Evolutionary conservation across 2,888 invertebrate species (phyloP), one percentile per base, ranked within the genome.

Genomic region (Dexiosoma caninum): DNA sequence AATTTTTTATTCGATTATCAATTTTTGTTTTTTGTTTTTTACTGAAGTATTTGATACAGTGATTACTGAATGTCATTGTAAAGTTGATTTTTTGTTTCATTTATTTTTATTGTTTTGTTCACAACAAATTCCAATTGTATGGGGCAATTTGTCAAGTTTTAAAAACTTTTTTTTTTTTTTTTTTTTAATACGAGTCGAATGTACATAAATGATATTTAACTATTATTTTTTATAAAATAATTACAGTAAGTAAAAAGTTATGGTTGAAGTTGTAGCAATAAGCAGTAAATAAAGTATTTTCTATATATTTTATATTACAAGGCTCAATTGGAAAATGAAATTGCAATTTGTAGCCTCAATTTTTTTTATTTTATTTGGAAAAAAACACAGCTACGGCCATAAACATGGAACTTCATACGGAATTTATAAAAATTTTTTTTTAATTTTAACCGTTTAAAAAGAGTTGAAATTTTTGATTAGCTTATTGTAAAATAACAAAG

Each of bases 61-160:
- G 46, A 64, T 76, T 72, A 76, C 72, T 69, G 44, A 76, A 57
- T 81, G 71, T 67, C 80, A 81, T 76, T 81, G 76, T 70, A 60
- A 51, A 49, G 12, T 46, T 21, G n/a, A 66, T 30, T 42, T 42
- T 53, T 27, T 8, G 0, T 21, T 42, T 37, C 64, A 12, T 51
- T 51, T 42, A 64, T 62, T 35, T 44, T 23, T 37, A 21, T 23
- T 51, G 27, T 69, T 57, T 46, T 5, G 49, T 44, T 16, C 49
- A 44, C 60, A 64, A 44, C 64, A 71, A 55, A 55, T 59, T 57
- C 57, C 51, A 62, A 75, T 75, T 75, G 59, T 40, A 16, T 19
- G n/a, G 53, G 32, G 75, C 53, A 53, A 67, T 64, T 59, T 37
- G 44, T 55, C 23, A 35, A 7, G 8, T 30, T 42, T 27, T 16